Evolutionary conservation across 2,113 vertebrate species (phyloP).

Genomic region (Ondatra zibethicus): DNA sequence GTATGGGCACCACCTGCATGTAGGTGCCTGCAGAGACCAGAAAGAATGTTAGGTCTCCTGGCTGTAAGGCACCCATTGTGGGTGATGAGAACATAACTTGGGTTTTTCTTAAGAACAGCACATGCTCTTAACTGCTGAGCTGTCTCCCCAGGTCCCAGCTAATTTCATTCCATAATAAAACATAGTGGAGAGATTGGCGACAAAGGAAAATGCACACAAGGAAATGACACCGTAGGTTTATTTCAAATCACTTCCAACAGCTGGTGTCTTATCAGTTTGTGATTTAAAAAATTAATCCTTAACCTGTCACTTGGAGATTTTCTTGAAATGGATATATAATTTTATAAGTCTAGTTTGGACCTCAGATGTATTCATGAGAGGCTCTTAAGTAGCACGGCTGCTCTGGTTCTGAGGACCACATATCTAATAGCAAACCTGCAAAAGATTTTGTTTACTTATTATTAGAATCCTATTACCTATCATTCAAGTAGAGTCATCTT

Average conservation of each 20-base stretch:
- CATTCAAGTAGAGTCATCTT: background rate
- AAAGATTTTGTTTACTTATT: constrained; percentile 16
- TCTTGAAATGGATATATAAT: constrained; percentile 34
- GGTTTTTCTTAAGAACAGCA: background rate
- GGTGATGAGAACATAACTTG: no score
- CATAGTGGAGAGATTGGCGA: constrained; percentile 31
- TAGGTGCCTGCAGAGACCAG: background rate
- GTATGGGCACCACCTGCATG: no score
- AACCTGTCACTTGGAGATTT: background rate
- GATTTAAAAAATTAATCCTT: constrained; percentile 38
- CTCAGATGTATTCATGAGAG: constrained; percentile 36
- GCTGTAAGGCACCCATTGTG: background rate
- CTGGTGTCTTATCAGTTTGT: constrained; percentile 12
- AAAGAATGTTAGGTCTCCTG: no score
- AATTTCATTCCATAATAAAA: constrained; percentile 81
- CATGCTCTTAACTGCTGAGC: background rate
- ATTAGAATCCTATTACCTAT: background rate
- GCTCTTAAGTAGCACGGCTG: background rate
- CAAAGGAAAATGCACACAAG: constrained; percentile 66
- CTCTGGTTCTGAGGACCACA: background rate
- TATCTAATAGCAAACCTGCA: background rate
- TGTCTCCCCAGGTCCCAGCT: background rate
- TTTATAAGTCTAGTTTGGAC: background rate
- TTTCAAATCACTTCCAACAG: background rate
- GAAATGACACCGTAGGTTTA: constrained; percentile 56